A percentile compares a stretch with the other conserved stretches of the same genome.
Conservation (phyloP, 2,888 invertebrate species). For the Choristoneura rosaceana region DNA sequence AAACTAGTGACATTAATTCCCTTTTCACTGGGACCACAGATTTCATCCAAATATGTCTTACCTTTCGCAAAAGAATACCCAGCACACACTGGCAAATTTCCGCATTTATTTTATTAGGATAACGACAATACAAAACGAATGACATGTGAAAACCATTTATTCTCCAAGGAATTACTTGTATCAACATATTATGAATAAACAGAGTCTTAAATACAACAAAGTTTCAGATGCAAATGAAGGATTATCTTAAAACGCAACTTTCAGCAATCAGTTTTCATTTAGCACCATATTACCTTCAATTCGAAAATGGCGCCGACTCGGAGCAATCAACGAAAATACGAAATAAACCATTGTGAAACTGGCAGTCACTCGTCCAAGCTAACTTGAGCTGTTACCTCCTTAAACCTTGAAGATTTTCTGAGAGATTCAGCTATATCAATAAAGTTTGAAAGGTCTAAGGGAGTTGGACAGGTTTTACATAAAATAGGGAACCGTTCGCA, state of each 20-base stretch:
- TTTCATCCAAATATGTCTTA: too few relatives aligned
- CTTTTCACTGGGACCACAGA: too few relatives aligned
- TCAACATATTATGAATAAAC: slow-evolving; percentile 7
- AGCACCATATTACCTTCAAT: slow-evolving; percentile 61
- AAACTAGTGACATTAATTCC: too few relatives aligned
- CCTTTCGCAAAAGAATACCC: too few relatives aligned
- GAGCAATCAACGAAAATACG: slow-evolving; percentile 66
- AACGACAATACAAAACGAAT: neutral
- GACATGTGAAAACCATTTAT: neutral
- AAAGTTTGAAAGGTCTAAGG: slow-evolving; percentile 47
- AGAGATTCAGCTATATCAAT: slow-evolving; percentile 37
- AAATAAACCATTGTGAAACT: slow-evolving; percentile 63
- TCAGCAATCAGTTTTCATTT: slow-evolving; percentile 60
- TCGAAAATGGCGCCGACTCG: slow-evolving; percentile 59
- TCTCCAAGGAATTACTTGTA: neutral
- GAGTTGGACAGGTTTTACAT: slow-evolving; percentile 54
- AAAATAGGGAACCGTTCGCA: slow-evolving; percentile 65
- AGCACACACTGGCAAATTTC: too few relatives aligned
- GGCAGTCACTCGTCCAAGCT: slow-evolving; percentile 51
- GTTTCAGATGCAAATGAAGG: slow-evolving; percentile 40
- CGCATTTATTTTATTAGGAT: too few relatives aligned
- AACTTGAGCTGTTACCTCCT: slow-evolving; percentile 48
- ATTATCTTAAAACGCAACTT: slow-evolving; percentile 43
- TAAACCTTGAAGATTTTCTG: slow-evolving; percentile 34
- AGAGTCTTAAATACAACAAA: slow-evolving; percentile 21